Percentiles rank a stretch among this genome's conserved stretches.
These are phyloP conservation scores for Drosophila leonis DNA, from an alignment of 2,888 invertebrate species.

Conservation along the genomic window DNA sequence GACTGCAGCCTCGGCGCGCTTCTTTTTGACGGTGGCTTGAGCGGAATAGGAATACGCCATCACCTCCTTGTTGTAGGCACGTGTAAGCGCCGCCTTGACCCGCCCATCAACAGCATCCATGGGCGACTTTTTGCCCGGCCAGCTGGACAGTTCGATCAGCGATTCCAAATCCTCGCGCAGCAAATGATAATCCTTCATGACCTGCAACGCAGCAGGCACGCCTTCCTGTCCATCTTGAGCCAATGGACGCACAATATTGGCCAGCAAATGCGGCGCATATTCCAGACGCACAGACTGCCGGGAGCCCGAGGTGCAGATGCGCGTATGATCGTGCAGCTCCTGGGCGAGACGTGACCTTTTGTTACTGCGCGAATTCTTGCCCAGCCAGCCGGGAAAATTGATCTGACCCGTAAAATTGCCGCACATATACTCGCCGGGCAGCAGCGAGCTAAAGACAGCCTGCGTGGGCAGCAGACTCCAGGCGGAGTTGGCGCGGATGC, in stretches of 20 bases:
- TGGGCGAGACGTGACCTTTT: slow-evolving; percentile 93
- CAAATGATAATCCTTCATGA: slow-evolving; percentile 94
- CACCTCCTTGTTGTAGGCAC: slow-evolving; percentile 95
- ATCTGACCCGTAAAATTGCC: slow-evolving; percentile 93
- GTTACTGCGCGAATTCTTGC: slow-evolving; percentile 94
- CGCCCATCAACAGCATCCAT: slow-evolving; percentile 92
- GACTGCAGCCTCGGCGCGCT: slow-evolving; percentile 86
- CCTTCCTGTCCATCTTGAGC: slow-evolving; percentile 90
- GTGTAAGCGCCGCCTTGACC: slow-evolving; percentile 97
- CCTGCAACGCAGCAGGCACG: slow-evolving; percentile 89
- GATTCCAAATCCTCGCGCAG: slow-evolving; percentile 96
- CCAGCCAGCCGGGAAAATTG: slow-evolving; percentile 98
- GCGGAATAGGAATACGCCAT: slow-evolving; percentile 91
- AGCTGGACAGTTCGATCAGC: slow-evolving; percentile 93
- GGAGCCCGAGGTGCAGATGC: slow-evolving; percentile 92
- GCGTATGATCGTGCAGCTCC: slow-evolving; percentile 94
- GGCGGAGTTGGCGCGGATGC: slow-evolving; percentile 91
- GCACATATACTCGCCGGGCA: slow-evolving; percentile 94
- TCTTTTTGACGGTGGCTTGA: slow-evolving; percentile 88
- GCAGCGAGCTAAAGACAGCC: slow-evolving; percentile 95
- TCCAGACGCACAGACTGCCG: slow-evolving; percentile 94
- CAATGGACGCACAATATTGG: slow-evolving; percentile 92
- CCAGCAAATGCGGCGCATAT: slow-evolving; percentile 92
- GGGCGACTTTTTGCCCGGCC: slow-evolving; percentile 93
- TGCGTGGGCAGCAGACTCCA: slow-evolving; percentile 95